Evolutionary conservation across 1,140 invertebrate genomes (phyloP).

Genomic region (Hylyphantes graminicola): DNA sequence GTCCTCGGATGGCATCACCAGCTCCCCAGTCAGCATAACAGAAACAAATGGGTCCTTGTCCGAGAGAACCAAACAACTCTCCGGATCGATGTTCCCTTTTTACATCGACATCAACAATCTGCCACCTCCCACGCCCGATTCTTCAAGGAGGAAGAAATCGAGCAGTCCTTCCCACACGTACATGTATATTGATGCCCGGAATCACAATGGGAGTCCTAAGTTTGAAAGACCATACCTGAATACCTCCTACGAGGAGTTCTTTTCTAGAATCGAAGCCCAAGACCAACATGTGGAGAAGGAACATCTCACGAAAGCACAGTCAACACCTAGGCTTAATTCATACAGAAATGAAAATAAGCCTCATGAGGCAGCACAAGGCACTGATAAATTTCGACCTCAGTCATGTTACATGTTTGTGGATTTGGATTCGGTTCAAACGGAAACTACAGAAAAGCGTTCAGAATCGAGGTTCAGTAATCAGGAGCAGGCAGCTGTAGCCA

Average conservation of each 20-base stretch:
- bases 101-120: constrained; percentile 59
- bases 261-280: background rate
- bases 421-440: constrained; percentile 49
- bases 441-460: background rate
- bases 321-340: constrained; percentile 38
- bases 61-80: constrained; percentile 6
- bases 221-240: background rate
- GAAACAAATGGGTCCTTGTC: background rate
- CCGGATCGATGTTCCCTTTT: constrained; percentile 61
- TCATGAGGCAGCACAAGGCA: background rate
- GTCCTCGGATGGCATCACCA: constrained; percentile 35
- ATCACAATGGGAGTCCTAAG: background rate
- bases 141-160: constrained; percentile 24
- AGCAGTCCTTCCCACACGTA: constrained; percentile 45
- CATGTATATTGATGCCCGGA: constrained; percentile 59
- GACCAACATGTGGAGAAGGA: background rate
- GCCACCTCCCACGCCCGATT: constrained; percentile 19
- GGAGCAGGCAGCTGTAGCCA: constrained; percentile 42
- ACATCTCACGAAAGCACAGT: constrained; percentile 48
- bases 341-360: background rate
- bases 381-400: constrained; percentile 36
- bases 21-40: background rate
- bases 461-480: background rate
- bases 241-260: constrained; percentile 45
- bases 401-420: constrained; percentile 61